Evolutionary conservation across 2,797 vertebrate species (phyloP).

Genomic region (Sebastes iracundus): DNA sequence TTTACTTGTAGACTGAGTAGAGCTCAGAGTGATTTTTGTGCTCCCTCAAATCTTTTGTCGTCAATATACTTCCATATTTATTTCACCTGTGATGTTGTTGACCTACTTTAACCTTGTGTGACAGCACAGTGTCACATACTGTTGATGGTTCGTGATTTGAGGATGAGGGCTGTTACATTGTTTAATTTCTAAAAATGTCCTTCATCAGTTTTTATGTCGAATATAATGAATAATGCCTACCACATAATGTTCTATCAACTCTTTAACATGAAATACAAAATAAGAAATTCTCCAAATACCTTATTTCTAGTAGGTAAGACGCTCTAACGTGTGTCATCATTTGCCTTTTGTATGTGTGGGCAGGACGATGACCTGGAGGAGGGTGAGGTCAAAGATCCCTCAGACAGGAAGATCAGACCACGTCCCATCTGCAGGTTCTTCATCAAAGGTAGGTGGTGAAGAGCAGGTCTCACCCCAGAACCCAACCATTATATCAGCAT

Average conservation of each 20-base stretch:
- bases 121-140: neutral
- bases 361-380: conserved; percentile 98
- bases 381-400: conserved; percentile 97
- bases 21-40: neutral
- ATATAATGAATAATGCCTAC: neutral
- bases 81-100: neutral
- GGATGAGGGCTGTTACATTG: neutral
- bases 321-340: neutral
- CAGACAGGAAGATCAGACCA: conserved; percentile 93
- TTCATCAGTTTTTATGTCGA: neutral
- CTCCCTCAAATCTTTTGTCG: neutral
- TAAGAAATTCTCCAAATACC: neutral
- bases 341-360: conserved; percentile 13
- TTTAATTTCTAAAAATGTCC: neutral
- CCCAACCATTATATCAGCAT: neutral
- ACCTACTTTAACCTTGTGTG: neutral
- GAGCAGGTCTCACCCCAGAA: neutral
- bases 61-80: neutral
- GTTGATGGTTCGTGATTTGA: neutral
- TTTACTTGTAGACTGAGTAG: neutral
- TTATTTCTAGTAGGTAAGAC: neutral
- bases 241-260: neutral
- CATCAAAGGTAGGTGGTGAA: conserved; percentile 89
- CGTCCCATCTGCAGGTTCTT: conserved; percentile 97
- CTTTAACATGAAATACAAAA: neutral